Percentiles rank a stretch among this genome's conserved stretches.
Evolutionary conservation across 2,797 vertebrate species (phyloP).

Genomic region (Catharus ustulatus): DNA sequence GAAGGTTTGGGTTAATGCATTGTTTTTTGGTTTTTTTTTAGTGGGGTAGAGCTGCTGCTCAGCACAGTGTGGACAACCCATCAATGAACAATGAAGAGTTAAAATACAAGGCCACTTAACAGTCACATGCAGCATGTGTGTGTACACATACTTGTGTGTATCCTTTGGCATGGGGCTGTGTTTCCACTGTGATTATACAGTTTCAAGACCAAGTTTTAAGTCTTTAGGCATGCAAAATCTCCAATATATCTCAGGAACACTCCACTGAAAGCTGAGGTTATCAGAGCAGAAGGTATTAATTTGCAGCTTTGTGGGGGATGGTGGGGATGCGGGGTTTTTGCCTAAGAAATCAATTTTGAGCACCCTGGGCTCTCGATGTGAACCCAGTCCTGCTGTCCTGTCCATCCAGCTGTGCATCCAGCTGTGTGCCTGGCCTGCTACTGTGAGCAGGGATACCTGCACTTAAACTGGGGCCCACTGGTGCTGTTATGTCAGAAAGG

Average conservation of each 20-base stretch:
- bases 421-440: background rate
- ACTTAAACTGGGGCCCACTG: background rate
- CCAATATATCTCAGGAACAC: background rate
- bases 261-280: background rate
- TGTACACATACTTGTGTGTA: background rate
- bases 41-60: background rate
- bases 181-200: background rate
- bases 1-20: background rate
- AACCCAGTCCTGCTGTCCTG: background rate
- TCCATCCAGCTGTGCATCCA: background rate
- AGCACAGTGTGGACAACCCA: background rate
- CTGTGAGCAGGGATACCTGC: background rate
- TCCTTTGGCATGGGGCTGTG: background rate
- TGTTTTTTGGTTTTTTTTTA: background rate
- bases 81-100: background rate
- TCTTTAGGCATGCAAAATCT: background rate
- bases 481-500: conserved; percentile 50
- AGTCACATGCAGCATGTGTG: background rate
- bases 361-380: background rate
- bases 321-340: rapidly evolving
- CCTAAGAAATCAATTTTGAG: background rate
- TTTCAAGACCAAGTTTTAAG: background rate
- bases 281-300: background rate
- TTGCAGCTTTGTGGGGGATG: background rate
- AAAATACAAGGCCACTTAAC: background rate